Percentiles rank a stretch among this genome's conserved stretches.
Evolutionary conservation across 2,113 vertebrate genomes (phyloP).

Genomic region (Diadophis punctatus): DNA sequence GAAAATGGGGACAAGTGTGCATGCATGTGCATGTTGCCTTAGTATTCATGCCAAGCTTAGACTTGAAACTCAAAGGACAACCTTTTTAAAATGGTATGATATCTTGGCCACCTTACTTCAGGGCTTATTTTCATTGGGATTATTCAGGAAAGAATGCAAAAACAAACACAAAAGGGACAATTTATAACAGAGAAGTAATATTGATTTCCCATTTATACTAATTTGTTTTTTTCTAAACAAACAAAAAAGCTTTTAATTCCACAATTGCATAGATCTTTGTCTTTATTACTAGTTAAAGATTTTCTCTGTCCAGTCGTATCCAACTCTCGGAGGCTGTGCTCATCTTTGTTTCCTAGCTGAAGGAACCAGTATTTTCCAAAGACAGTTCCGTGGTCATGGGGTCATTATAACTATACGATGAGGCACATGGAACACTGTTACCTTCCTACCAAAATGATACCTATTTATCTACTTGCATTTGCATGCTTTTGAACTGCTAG

Average conservation of each 20-base stretch:
- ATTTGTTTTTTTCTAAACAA: neutral
- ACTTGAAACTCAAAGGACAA: neutral
- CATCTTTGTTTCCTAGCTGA: neutral
- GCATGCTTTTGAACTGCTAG: neutral
- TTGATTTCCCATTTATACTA: neutral
- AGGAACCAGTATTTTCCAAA: neutral
- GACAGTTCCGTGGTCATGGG: neutral
- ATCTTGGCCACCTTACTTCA: neutral
- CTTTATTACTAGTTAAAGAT: neutral
- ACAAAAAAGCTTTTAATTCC: neutral
- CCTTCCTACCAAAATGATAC: neutral
- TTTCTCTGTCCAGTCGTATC: neutral
- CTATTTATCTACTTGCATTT: neutral
- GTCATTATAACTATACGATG: neutral
- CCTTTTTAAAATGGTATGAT: neutral
- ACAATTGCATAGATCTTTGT: neutral
- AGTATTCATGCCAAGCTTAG: neutral
- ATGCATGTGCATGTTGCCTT: neutral
- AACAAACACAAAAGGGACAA: neutral
- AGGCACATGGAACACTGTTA: neutral
- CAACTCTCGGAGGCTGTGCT: neutral
- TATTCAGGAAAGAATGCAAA: neutral
- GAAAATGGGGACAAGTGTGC: neutral
- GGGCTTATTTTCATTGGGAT: conserved; percentile 13
- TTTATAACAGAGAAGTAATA: neutral